These are phyloP conservation scores for Protobothrops mucrosquamatus DNA, from an alignment of 2,113 vertebrate genomes.

Conservation along the genomic window DNA sequence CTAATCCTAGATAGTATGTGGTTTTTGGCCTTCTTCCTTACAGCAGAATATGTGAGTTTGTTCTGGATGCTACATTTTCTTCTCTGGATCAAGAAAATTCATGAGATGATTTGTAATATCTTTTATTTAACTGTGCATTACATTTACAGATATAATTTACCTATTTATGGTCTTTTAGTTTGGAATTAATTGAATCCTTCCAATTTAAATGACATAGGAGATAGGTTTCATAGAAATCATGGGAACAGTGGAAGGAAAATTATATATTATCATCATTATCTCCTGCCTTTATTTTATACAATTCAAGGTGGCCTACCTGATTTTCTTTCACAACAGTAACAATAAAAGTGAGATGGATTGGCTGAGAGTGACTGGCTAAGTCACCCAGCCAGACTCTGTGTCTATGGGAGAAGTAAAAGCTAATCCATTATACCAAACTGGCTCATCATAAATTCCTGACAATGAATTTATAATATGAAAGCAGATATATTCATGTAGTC, in stretches of 20 bases:
- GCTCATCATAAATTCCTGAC: not conserved
- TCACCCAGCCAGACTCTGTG: not conserved
- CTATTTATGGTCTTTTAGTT: not conserved
- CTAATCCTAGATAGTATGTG: not conserved
- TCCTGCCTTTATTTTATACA: not conserved
- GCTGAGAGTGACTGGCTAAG: not conserved
- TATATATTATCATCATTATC: not conserved
- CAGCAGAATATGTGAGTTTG: not conserved
- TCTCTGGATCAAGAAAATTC: not conserved
- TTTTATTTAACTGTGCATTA: not conserved
- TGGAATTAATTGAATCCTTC: not conserved
- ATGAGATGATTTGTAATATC: not conserved
- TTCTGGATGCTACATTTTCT: not conserved
- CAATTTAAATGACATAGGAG: not conserved
- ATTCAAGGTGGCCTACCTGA: not conserved
- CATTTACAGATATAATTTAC: not conserved
- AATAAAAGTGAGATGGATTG: not conserved
- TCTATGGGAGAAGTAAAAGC: not conserved
- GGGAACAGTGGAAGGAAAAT: not conserved
- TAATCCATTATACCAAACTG: not conserved
- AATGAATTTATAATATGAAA: not conserved
- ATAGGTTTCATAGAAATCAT: not conserved
- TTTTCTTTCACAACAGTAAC: not conserved
- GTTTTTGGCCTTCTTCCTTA: not conserved
- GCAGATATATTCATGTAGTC: not conserved